phyloP scores from a whole-genome alignment of 2,113 vertebrate species.

The Scomber colias region DNA sequence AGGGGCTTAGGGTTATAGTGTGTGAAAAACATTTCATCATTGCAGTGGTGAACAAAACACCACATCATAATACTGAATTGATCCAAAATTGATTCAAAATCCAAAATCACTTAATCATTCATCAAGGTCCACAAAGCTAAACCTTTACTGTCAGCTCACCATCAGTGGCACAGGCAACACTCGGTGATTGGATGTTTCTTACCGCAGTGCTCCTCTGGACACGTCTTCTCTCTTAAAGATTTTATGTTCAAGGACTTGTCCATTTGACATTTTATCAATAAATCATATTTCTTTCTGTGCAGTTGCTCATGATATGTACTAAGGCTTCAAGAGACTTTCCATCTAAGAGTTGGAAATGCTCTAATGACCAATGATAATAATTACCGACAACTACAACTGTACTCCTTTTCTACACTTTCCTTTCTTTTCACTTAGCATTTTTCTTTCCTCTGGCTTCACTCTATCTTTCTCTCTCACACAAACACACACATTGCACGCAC shows the following conservation, averaged over 20 bases:
- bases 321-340: constrained; percentile 12
- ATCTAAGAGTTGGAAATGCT: constrained; percentile 24
- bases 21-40: constrained; percentile 16
- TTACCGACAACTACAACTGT: neutral
- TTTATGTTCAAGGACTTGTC: neutral
- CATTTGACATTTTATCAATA: constrained; percentile 1
- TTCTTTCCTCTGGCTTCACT: neutral
- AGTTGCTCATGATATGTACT: neutral
- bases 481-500: constrained; percentile 13
- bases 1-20: neutral
- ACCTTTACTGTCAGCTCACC: constrained; percentile 24
- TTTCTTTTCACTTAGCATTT: neutral
- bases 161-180: neutral
- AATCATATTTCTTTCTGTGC: neutral
- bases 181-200: constrained; percentile 27
- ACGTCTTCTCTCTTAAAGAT: neutral
- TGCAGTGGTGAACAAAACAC: constrained; percentile 10
- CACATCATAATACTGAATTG: constrained; percentile 11
- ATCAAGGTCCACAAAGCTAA: constrained; percentile 9
- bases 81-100: constrained; percentile 44
- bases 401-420: neutral
- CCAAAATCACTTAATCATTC: constrained; percentile 39
- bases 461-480: neutral
- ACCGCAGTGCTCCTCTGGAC: constrained; percentile 17
- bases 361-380: constrained; percentile 1